Evolutionary conservation across 2,888 invertebrate genomes (phyloP), one percentile per base, ranked within the genome.

Genomic region (Drosophila paracracens): DNA sequence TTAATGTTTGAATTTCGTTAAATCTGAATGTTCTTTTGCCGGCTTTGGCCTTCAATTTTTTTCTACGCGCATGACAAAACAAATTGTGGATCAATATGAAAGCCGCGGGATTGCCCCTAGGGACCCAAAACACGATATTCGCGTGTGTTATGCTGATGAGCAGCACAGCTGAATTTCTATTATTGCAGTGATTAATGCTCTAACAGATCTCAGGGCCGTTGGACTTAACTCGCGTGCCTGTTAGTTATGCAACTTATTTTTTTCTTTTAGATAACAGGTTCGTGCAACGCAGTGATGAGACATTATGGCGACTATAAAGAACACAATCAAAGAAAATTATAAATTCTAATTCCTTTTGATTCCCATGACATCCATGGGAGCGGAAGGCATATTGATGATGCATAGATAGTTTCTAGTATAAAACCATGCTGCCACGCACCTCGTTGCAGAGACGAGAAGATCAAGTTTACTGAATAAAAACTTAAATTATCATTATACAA

Each of bases 111-210:
- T 43, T 46, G 54, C 68, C 65, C 35, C 7, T 21, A 4, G 40
- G 46, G 21, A 51, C 46, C 35, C 57, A 31, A 56, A 53, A 71
- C 33, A 29, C 38, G 25, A 61, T 57, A 25, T 21, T 46, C 31
- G 13, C 29, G 18, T 40, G 27, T 35, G 29, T 72, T 89, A 89
- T 89, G 76, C 89, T 79, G 68, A 89, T 83, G 68, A 25, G 52
- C 53, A 25, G 52, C 53, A 58, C 31, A 21, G 33, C 36, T 50
- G 51, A 77, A 54, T 67, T 67, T 71, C 61, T 68, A 68, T 72
- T 78, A 80, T 76, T 81, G 74, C 70, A 58, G 29, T 85, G 86
- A 82, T 85, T 78, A 88, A 85, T 89, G 63, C 67, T 40, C 27
- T 50, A 59, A 21, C 21, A 29, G n/a, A 58, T 40, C 66, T 57